Percentiles rank a stretch among this genome's conserved stretches.
These are phyloP conservation scores for Puffinus mauretanicus DNA, from an alignment of 2,113 vertebrate genomes.

Conservation along the genomic window DNA sequence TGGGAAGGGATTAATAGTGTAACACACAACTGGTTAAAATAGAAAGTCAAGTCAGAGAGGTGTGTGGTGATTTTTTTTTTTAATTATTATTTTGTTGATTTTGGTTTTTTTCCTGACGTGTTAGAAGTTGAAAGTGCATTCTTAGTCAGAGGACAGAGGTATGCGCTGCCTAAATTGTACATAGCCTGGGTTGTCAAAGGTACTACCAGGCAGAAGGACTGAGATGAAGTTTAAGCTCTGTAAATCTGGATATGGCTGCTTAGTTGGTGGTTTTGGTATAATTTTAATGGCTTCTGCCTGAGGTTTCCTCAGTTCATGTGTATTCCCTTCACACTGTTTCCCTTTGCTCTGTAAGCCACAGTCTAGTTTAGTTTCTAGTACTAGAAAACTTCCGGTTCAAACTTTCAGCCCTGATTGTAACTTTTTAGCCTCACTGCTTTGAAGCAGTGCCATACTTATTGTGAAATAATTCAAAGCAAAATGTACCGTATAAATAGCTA, in stretches of 20 bases:
- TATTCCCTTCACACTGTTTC: background rate
- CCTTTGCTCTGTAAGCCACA: background rate
- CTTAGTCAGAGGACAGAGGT: background rate
- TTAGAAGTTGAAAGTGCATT: background rate
- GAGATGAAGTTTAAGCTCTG: background rate
- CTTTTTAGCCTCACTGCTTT: background rate
- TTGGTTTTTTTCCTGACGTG: background rate
- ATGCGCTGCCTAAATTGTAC: background rate
- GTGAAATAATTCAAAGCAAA: background rate
- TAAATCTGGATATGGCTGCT: background rate
- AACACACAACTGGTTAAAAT: background rate
- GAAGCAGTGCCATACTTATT: background rate
- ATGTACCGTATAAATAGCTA: background rate
- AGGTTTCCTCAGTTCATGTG: background rate
- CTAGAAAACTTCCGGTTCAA: background rate
- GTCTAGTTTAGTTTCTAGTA: background rate
- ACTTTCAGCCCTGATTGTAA: background rate
- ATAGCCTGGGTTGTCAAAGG: background rate
- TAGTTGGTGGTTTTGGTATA: background rate
- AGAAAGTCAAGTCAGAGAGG: background rate
- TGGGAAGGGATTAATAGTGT: background rate
- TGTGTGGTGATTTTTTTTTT: background rate
- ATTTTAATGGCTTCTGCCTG: background rate
- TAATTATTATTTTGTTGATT: background rate
- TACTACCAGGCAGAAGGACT: background rate